phyloP scores from a whole-genome alignment of 2,797 vertebrate genomes.

The Betta splendens region DNA sequence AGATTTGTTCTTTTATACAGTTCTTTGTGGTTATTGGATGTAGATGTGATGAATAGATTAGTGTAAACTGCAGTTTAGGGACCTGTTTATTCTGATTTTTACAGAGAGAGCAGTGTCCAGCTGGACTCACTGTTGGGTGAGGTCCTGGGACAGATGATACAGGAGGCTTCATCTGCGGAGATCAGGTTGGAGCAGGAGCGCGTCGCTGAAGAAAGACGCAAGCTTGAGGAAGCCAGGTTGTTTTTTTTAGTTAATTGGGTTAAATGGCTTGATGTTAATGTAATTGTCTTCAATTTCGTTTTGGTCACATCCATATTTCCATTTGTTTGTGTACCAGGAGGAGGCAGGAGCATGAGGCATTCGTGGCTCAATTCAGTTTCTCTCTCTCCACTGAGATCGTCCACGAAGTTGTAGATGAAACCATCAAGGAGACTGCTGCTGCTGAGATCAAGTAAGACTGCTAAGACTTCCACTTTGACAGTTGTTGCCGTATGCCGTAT shows the following conservation, averaged over 20 bases:
- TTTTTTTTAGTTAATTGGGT: too few species aligned
- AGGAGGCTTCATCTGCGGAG: slow-evolving; percentile 72
- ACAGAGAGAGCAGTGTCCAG: slow-evolving; percentile 81
- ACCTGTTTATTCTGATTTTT: neutral
- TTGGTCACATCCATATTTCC: neutral
- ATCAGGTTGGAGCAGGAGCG: slow-evolving; percentile 80
- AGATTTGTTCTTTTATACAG: too few species aligned
- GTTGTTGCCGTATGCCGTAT: too few species aligned
- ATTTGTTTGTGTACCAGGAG: slow-evolving; percentile 69
- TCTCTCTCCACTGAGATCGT: slow-evolving; percentile 82
- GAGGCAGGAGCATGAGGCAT: slow-evolving; percentile 84
- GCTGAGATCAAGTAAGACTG: slow-evolving; percentile 83
- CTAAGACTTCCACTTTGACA: too few species aligned
- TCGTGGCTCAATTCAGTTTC: slow-evolving; percentile 82
- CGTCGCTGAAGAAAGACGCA: slow-evolving; percentile 82
- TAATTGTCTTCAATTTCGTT: neutral
- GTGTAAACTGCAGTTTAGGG: too few species aligned
- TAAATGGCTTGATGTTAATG: neutral
- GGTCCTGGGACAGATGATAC: slow-evolving; percentile 78
- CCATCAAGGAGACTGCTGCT: slow-evolving; percentile 74
- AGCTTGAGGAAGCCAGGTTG: slow-evolving; percentile 87
- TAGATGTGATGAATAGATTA: too few species aligned
- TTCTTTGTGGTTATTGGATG: too few species aligned
- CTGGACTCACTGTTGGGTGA: slow-evolving; percentile 81
- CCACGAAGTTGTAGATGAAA: slow-evolving; percentile 82